Evolutionary conservation across 2,113 vertebrate genomes (phyloP), one percentile per base, ranked within the genome.

Genomic region (Alouatta palliata): DNA sequence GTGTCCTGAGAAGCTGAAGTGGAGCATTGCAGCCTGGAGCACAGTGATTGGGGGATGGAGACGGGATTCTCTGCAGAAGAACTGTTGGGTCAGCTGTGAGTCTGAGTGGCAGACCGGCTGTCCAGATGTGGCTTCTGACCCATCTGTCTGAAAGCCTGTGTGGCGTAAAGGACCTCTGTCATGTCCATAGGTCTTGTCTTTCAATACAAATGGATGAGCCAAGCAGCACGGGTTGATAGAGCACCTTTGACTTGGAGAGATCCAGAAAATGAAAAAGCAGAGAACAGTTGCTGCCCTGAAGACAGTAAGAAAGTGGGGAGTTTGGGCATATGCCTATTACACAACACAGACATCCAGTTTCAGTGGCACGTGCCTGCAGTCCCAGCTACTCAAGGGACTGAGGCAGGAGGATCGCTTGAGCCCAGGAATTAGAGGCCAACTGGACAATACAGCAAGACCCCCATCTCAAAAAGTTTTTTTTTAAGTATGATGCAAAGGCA

Each of bases 131-230:
- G 27, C 35, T 61, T 81, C 32, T 83, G 35, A 47, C 0, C 25
- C 4, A 2, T 11, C 61, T 7, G 17, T n/a, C 49, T 1, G 0
- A 76, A 4, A 16, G 13, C 5, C 6, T 30, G 6, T 3, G 14
- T 35, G 85, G 71, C 23, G 17, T 23, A 58, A 27, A 52, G 75
- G 79, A 43, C 45, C 4, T 5, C 61, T 32, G 35, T 16, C 30
- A 23, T 9, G 40, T 32, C 52, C 52, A 12, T 7, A 13, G 58
- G 14, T 19, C 61, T 45, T 43, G 6, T 3, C 37, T 73, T 68
- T 94, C 30, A 16, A 3, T 76, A 8, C 6, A 14, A 12, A 89
- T n/a, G 49, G 10, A 6, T 8, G 6, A 80, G 4, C 75, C 21
- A 13, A 40, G n/a, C 68, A 16, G 45, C 86, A 52, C 16, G 40